These are phyloP conservation scores for Acleris emargana DNA, from an alignment of 2,888 invertebrate genomes.

Conservation along the genomic window DNA sequence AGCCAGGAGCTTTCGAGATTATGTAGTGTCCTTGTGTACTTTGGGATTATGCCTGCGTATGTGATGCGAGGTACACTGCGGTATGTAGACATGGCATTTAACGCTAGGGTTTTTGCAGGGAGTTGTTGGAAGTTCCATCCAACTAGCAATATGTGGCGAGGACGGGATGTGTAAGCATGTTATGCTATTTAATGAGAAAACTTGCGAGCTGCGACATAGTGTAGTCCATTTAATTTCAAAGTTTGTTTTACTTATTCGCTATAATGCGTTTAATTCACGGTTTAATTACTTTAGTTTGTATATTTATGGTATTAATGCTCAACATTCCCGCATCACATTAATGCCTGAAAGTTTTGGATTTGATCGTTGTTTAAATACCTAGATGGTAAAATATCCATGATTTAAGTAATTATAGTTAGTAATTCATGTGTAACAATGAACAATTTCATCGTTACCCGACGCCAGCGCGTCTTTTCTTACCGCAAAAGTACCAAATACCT, in stretches of 20 bases:
- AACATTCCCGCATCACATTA: too few species aligned
- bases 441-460: not conserved
- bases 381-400: too few species aligned
- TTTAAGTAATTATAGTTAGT: too few species aligned
- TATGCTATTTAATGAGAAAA: constrained; percentile 7
- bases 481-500: constrained; percentile 26
- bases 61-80: constrained; percentile 1
- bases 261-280: not conserved
- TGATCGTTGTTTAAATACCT: too few species aligned
- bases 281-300: too few species aligned
- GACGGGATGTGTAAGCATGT: not conserved
- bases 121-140: constrained; percentile 1
- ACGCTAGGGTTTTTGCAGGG: not conserved
- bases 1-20: constrained; percentile 52
- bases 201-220: not conserved
- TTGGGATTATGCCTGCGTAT: constrained; percentile 21
- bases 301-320: too few species aligned
- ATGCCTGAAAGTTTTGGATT: too few species aligned
- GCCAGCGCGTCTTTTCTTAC: constrained; percentile 12
- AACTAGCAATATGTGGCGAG: not conserved
- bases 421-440: too few species aligned
- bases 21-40: constrained; percentile 36
- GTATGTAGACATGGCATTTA: constrained; percentile 20
- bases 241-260: not conserved
- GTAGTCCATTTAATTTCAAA: constrained; percentile 1